Evolutionary conservation across 1,140 invertebrate genomes (phyloP).

Genomic region (Trichomalopsis sarcophagae): DNA sequence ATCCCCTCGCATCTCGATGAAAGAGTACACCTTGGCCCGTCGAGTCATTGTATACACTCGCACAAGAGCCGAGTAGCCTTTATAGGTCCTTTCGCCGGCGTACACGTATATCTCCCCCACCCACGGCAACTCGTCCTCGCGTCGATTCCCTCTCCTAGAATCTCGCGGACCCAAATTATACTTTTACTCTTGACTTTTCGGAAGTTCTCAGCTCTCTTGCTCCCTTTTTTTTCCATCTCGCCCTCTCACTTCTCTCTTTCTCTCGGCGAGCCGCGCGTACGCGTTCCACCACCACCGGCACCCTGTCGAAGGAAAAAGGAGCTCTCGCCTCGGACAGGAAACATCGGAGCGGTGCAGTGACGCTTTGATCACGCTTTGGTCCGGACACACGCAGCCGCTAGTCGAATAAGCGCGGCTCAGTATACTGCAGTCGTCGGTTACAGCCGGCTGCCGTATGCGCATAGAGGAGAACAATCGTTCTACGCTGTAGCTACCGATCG

Average conservation of each 20-base stretch:
- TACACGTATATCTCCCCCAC: background rate
- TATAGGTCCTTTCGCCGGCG: constrained; percentile 32
- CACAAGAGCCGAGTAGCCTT: background rate
- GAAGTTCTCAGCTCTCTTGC: constrained; percentile 27
- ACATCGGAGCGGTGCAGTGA: constrained; percentile 30
- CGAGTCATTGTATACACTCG: too few relatives aligned
- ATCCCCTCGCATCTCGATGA: too few relatives aligned
- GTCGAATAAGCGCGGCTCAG: background rate
- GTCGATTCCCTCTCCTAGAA: background rate
- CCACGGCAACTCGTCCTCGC: background rate
- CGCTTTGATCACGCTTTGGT: constrained; percentile 29
- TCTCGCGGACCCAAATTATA: constrained; percentile 3
- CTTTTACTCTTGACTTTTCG: constrained; percentile 46
- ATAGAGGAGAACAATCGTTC: background rate
- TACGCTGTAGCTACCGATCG: background rate
- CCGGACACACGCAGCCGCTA: constrained; percentile 10
- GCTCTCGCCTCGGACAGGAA: constrained; percentile 24
- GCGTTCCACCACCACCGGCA: constrained; percentile 27
- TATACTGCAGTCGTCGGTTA: background rate
- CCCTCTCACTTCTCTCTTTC: constrained; percentile 33
- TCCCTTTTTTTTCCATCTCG: background rate
- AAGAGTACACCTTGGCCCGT: too few relatives aligned
- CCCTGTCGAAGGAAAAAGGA: constrained; percentile 29
- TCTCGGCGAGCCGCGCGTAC: background rate
- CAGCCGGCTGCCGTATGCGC: background rate